A percentile compares a stretch with the other conserved stretches of the same genome.
phyloP scores from a whole-genome alignment of 2,797 vertebrate species.

The Pteronotus mesoamericanus region DNA sequence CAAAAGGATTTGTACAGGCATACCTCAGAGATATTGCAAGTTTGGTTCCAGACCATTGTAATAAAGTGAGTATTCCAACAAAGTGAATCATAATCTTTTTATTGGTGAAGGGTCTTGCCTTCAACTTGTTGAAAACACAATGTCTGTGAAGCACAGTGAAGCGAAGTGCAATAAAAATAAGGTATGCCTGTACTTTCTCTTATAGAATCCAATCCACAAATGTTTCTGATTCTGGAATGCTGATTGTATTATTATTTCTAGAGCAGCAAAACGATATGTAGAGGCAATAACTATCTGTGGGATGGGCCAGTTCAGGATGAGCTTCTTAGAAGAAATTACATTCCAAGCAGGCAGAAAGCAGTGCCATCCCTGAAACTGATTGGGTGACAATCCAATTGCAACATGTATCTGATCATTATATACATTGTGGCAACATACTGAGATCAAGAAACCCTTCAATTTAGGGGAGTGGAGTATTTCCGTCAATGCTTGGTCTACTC shows the following conservation, averaged over 20 bases:
- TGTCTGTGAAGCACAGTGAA: neutral
- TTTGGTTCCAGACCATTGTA: neutral
- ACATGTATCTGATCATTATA: conserved; percentile 47
- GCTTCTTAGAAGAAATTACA: conserved; percentile 43
- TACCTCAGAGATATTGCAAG: neutral
- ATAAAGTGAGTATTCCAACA: neutral
- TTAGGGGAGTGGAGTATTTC: conserved; percentile 26
- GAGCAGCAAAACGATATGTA: conserved; percentile 29
- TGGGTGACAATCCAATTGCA: conserved; percentile 70
- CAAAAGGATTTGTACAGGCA: neutral
- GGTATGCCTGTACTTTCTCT: neutral
- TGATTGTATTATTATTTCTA: conserved; percentile 10
- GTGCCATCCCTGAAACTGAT: conserved; percentile 45
- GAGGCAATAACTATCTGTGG: conserved; percentile 23
- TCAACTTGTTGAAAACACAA: neutral
- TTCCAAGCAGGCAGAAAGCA: conserved; percentile 38
- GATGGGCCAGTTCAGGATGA: neutral
- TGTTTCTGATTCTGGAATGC: conserved; percentile 42
- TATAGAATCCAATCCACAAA: conserved; percentile 25
- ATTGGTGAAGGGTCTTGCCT: neutral
- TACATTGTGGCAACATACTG: conserved; percentile 8
- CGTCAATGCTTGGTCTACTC: neutral
- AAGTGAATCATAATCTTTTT: neutral
- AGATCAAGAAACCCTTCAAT: conserved; percentile 42
- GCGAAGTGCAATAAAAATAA: neutral